Evolutionary conservation across 2,113 vertebrate species (phyloP), one percentile per base, ranked within the genome.

Genomic region (Bolborhynchus lineola): DNA sequence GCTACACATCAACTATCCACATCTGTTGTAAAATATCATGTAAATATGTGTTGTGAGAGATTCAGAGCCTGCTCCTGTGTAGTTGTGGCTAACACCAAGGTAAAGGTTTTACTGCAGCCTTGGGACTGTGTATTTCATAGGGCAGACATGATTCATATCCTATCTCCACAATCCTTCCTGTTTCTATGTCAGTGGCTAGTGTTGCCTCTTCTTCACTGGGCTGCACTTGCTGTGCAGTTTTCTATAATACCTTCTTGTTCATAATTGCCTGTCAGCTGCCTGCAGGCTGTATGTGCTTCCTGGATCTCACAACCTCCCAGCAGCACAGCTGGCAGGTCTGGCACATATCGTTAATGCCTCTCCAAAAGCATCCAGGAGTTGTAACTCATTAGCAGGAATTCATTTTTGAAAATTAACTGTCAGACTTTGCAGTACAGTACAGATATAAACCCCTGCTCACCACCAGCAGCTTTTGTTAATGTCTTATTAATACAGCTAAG

Each of bases 371-470:
- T 50, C 70, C 42, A 96, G 70, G 72, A 91, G 91, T n/a, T 87
- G 63, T 44, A 88, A 80, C 59, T 89, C 82, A 82, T 96, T 95
- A 96, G 35, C 49, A 95, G 91, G 42, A 84, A 68, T 84, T 83
- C 59, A 17, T 59, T 84, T 92, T 65, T 76, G 39, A 88, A 93
- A 92, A 94, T 86, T 62, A 92, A 86, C 80, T 88, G 78, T 39
- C 77, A 86, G 62, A n/a, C 31, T 92, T 82, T 79, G 44, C 57
- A 60, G 57, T 46, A 50, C 69, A 75, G 39, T 55, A 68, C 35
- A 78, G 68, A 52, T 50, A 29, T 46, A 67, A 82, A 77, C 41
- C 41, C 44, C 64, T 82, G 15, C 60, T 77, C 37, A 52, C 9
- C 13, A 69, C 4, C 28, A 70, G 41, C 46, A 95, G 80, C 46